Percentiles rank a stretch among this genome's conserved stretches.
phyloP scores from a whole-genome alignment of 2,888 invertebrate species.

The Heliconius hortense region DNA sequence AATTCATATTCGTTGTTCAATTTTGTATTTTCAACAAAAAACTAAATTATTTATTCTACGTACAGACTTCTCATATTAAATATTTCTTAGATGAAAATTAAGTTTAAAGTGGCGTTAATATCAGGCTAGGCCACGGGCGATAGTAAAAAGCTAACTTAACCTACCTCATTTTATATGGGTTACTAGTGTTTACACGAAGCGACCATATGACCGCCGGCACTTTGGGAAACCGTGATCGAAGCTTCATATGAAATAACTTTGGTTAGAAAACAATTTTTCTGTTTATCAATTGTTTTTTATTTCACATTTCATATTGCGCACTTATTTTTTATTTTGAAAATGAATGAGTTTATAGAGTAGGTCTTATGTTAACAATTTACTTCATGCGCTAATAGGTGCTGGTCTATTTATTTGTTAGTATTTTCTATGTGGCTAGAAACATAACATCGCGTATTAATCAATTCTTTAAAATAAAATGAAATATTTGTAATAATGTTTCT shows the following conservation, averaged over 20 bases:
- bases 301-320: background rate
- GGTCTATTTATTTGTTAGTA: background rate
- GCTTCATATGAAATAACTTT: constrained; percentile 5
- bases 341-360: background rate
- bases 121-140: constrained; percentile 31
- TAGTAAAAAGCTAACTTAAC: constrained; percentile 37
- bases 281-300: background rate
- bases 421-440: too few species aligned
- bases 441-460: too few species aligned
- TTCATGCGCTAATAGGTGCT: background rate
- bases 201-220: constrained; percentile 29
- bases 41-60: background rate
- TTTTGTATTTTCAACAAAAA: too few species aligned
- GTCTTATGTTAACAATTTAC: too few species aligned
- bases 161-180: constrained; percentile 31
- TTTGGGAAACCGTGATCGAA: constrained; percentile 15
- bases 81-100: background rate
- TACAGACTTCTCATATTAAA: background rate
- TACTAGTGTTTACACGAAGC: constrained; percentile 33
- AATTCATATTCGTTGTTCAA: too few species aligned
- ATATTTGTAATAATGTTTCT: too few species aligned
- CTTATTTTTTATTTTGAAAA: background rate
- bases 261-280: background rate
- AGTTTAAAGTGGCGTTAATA: constrained; percentile 4
- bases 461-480: too few species aligned